These are phyloP conservation scores for Oryzias woworae DNA, from an alignment of 2,113 vertebrate species.

Conservation along the genomic window DNA sequence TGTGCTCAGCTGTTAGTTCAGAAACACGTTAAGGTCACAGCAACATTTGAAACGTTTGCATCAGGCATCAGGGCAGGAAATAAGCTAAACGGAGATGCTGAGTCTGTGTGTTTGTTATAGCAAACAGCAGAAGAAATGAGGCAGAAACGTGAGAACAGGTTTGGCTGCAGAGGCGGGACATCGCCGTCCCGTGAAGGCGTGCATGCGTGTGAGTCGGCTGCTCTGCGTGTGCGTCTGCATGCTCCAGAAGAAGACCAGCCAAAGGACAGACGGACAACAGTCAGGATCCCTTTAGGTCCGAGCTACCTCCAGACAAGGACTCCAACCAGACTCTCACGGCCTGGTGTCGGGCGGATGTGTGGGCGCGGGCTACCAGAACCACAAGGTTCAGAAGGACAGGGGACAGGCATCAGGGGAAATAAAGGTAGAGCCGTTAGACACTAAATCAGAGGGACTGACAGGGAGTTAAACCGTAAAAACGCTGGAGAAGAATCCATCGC, in stretches of 20 bases:
- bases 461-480: slow-evolving; percentile 32
- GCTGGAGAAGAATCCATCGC: slow-evolving; percentile 32
- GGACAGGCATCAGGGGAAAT: slow-evolving; percentile 58
- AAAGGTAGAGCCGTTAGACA: slow-evolving; percentile 68
- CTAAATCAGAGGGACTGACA: slow-evolving; percentile 52
- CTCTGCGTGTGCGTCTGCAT: slow-evolving; percentile 45
- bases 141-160: neutral
- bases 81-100: slow-evolving; percentile 1
- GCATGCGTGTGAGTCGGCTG: slow-evolving; percentile 50
- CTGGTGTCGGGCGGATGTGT: slow-evolving; percentile 87
- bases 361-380: slow-evolving; percentile 86
- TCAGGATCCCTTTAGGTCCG: slow-evolving; percentile 56
- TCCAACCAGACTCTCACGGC: slow-evolving; percentile 98
- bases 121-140: too few species aligned
- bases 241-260: slow-evolving; percentile 52
- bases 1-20: slow-evolving; percentile 24
- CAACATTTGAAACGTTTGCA: neutral
- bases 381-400: slow-evolving; percentile 56
- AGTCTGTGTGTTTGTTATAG: neutral
- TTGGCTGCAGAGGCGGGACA: slow-evolving; percentile 25
- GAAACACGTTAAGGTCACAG: neutral
- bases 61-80: neutral
- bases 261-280: slow-evolving; percentile 39
- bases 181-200: slow-evolving; percentile 6
- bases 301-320: slow-evolving; percentile 95